Conservation (phyloP, 2,113 vertebrate genomes). For the Coryphaenoides rupestris region DNA sequence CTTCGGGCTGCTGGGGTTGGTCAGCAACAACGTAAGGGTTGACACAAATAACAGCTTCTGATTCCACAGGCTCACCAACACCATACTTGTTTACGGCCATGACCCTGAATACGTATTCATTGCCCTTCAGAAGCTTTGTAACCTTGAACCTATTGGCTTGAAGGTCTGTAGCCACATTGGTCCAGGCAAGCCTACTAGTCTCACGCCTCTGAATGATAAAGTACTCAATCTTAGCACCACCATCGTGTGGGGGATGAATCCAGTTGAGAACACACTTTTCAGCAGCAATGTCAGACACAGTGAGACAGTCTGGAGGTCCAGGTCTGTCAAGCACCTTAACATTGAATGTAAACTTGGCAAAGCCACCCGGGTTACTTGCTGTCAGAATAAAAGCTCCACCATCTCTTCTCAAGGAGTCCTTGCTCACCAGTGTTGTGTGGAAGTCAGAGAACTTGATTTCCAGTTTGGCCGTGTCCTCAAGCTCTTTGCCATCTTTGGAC, state of each 20-base stretch:
- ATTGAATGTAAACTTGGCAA: conserved; percentile 92
- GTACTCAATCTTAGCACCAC: conserved; percentile 92
- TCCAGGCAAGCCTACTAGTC: conserved; percentile 96
- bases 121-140: conserved; percentile 92
- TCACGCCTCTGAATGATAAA: conserved; percentile 95
- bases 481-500: conserved; percentile 94
- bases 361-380: conserved; percentile 94
- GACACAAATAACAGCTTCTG: conserved; percentile 83
- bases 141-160: conserved; percentile 92
- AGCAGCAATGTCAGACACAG: conserved; percentile 83
- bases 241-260: conserved; percentile 91
- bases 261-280: conserved; percentile 96
- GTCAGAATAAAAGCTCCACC: conserved; percentile 87
- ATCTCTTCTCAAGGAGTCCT: conserved; percentile 89
- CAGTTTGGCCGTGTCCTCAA: conserved; percentile 86
- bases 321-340: conserved; percentile 96
- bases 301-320: conserved; percentile 90
- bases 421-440: conserved; percentile 84
- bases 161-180: conserved; percentile 89
- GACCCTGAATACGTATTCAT: conserved; percentile 96
- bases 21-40: conserved; percentile 91
- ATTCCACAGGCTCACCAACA: conserved; percentile 90
- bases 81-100: conserved; percentile 99
- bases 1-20: conserved; percentile 89
- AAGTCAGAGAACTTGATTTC: conserved; percentile 93